phyloP scores from a whole-genome alignment of 2,888 invertebrate species.

The Baronia brevicornis region DNA sequence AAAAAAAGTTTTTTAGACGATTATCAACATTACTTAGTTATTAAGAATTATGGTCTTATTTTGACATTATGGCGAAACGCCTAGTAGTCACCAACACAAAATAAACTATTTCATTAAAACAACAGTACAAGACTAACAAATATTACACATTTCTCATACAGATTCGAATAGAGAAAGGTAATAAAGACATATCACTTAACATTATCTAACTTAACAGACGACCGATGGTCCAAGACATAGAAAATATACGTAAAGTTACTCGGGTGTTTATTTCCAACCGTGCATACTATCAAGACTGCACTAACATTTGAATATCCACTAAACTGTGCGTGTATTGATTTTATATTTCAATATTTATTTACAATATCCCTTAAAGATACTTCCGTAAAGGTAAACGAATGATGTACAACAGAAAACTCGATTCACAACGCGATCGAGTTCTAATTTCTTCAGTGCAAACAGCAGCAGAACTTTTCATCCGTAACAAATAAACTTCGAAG shows the following conservation, averaged over 20 bases:
- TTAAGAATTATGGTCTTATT: constrained; percentile 1
- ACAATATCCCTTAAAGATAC: constrained; percentile 52
- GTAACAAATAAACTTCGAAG: constrained; percentile 17
- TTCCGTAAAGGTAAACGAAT: constrained; percentile 39
- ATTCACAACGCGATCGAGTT: constrained; percentile 37
- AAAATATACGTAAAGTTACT: constrained; percentile 56
- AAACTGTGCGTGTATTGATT: constrained; percentile 74
- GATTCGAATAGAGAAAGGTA: constrained; percentile 24
- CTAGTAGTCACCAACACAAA: constrained; percentile 15
- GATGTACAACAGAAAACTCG: constrained; percentile 44
- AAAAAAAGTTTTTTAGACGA: constrained; percentile 4
- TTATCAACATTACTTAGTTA: constrained; percentile 6
- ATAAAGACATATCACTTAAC: constrained; percentile 44
- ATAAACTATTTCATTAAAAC: constrained; percentile 15
- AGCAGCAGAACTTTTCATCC: constrained; percentile 28
- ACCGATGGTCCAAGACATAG: constrained; percentile 52
- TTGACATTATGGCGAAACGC: constrained; percentile 7
- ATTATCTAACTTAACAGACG: constrained; percentile 57
- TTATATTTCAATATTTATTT: constrained; percentile 52
- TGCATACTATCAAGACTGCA: constrained; percentile 61
- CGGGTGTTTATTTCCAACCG: constrained; percentile 54
- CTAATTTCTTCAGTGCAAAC: constrained; percentile 17
- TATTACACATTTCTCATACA: constrained; percentile 12
- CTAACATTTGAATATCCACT: constrained; percentile 70
- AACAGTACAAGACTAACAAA: constrained; percentile 9